phyloP scores from a whole-genome alignment of 2,797 vertebrate genomes.

The Cossypha heuglini region DNA sequence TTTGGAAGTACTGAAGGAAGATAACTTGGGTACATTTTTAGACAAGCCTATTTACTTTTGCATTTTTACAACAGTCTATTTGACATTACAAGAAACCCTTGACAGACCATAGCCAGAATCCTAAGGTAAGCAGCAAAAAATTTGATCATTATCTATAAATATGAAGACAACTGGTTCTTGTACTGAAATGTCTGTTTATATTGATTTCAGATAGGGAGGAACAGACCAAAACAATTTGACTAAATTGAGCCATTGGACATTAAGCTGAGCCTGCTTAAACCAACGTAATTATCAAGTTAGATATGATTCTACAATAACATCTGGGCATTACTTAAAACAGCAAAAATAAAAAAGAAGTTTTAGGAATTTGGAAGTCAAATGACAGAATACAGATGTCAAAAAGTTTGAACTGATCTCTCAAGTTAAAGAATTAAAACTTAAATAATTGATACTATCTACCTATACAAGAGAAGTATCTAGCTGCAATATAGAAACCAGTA shows the following conservation, averaged over 20 bases:
- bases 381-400: neutral
- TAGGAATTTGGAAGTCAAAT: neutral
- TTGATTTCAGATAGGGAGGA: neutral
- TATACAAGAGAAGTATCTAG: neutral
- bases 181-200: neutral
- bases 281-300: neutral
- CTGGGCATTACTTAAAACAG: neutral
- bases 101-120: neutral
- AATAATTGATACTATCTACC: neutral
- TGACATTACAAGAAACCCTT: neutral
- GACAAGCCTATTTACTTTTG: neutral
- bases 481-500: neutral
- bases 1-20: neutral
- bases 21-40: conserved; percentile 18
- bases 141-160: neutral
- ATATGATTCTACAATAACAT: neutral
- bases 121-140: neutral
- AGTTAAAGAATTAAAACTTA: neutral
- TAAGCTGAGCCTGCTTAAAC: neutral
- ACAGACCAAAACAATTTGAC: neutral
- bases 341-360: neutral
- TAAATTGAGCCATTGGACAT: neutral
- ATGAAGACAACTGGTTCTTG: neutral
- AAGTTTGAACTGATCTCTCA: neutral
- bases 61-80: neutral